Conservation (phyloP, 2,888 invertebrate species). For the Melanostoma mellinum region DNA sequence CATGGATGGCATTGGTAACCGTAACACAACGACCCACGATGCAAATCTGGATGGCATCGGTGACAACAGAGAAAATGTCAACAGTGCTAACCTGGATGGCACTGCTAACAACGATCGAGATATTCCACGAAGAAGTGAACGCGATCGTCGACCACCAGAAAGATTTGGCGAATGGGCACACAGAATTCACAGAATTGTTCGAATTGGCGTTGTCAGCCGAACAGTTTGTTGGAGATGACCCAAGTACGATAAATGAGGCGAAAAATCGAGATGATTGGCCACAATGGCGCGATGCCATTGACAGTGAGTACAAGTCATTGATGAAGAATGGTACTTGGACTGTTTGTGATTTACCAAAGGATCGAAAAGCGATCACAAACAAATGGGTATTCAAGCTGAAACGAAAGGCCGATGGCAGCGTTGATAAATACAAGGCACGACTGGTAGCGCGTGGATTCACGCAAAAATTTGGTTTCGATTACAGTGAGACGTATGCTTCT, state of each 20-base stretch:
- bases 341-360: background rate
- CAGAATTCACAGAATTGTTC: too few species aligned
- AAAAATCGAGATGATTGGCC: conserved; percentile 6
- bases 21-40: background rate
- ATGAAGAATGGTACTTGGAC: background rate
- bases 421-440: background rate
- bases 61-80: background rate
- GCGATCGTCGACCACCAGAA: background rate
- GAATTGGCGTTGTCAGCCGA: conserved; percentile 1
- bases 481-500: too few species aligned
- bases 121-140: background rate
- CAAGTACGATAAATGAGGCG: background rate
- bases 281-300: conserved; percentile 2
- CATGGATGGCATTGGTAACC: background rate
- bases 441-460: background rate
- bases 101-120: background rate
- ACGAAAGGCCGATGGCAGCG: background rate
- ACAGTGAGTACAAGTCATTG: background rate
- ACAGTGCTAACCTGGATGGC: background rate
- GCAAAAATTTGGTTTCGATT: too few species aligned
- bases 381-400: conserved; percentile 9
- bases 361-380: background rate
- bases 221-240: conserved; percentile 9
- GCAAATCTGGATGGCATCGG: conserved; percentile 12
- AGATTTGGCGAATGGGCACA: background rate